Conservation (phyloP, 2,888 invertebrate species). For the Lepidonotus clava region DNA sequence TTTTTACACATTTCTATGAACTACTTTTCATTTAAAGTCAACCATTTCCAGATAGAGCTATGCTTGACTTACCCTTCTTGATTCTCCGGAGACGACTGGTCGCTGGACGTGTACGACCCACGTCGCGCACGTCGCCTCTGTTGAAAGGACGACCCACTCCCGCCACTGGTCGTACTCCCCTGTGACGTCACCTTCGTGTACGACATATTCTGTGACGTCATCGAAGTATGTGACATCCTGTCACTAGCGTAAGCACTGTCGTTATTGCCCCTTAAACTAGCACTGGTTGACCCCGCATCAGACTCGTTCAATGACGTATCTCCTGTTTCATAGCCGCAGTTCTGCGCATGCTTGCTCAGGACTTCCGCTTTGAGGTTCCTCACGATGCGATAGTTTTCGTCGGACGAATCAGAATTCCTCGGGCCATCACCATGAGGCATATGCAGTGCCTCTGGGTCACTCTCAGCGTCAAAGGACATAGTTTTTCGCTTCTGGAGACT, state of each 20-base stretch:
- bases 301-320: slow-evolving; percentile 54
- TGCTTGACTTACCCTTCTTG: slow-evolving; percentile 20
- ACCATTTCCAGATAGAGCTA: too few species aligned
- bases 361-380: not conserved
- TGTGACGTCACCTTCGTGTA: not conserved
- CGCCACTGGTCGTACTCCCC: not conserved
- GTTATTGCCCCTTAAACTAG: slow-evolving; percentile 45
- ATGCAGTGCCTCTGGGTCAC: not conserved
- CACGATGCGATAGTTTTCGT: not conserved
- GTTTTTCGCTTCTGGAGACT: slow-evolving; percentile 46
- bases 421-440: slow-evolving; percentile 1
- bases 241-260: slow-evolving; percentile 57
- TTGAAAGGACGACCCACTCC: not conserved
- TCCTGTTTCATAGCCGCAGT: slow-evolving; percentile 40
- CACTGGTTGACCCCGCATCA: slow-evolving; percentile 39
- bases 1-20: too few species aligned
- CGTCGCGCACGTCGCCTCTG: not conserved
- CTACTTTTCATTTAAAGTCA: too few species aligned
- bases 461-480: not conserved
- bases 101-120: slow-evolving; percentile 38
- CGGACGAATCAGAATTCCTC: not conserved
- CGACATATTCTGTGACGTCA: slow-evolving; percentile 23
- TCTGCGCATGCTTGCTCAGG: not conserved
- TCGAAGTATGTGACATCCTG: slow-evolving; percentile 39
- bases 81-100: slow-evolving; percentile 49